Conservation (phyloP, 2,797 vertebrate genomes). For the Tauraco hartlaubi region DNA sequence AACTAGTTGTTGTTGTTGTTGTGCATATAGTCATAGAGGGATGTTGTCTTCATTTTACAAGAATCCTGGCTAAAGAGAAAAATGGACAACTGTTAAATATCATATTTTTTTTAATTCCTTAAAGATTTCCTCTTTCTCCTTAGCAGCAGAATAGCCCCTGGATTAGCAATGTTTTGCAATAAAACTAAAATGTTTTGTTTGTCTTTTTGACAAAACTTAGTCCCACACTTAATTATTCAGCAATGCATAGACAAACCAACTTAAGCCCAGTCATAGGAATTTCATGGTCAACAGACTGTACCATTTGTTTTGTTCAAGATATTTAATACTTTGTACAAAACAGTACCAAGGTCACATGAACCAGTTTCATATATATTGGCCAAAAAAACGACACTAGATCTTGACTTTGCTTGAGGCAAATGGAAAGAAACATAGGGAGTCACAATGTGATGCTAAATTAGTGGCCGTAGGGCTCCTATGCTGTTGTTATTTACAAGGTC, state of each 20-base stretch:
- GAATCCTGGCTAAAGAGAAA: background rate
- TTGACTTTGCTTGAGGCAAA: conserved; percentile 35
- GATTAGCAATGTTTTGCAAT: background rate
- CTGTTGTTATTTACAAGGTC: conserved; percentile 11
- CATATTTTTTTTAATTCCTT: background rate
- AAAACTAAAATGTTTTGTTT: background rate
- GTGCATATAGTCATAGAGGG: background rate
- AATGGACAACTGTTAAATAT: background rate
- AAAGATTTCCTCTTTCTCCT: background rate
- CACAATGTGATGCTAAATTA: conserved; percentile 26
- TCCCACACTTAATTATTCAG: background rate
- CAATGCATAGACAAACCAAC: background rate
- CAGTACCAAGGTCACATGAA: background rate
- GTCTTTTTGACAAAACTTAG: background rate
- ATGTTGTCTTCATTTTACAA: background rate
- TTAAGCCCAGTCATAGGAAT: background rate
- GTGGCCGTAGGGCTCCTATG: background rate
- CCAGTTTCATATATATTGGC: background rate
- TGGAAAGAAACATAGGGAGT: background rate
- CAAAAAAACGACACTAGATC: conserved; percentile 16
- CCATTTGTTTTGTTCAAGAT: background rate
- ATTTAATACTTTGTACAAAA: background rate
- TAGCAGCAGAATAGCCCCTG: background rate
- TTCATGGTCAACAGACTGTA: background rate
- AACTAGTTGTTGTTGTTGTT: background rate